Percentiles rank a stretch among this genome's conserved stretches.
These are phyloP conservation scores for Lampropteryx suffumata DNA, from an alignment of 2,888 invertebrate species.

Conservation along the genomic window DNA sequence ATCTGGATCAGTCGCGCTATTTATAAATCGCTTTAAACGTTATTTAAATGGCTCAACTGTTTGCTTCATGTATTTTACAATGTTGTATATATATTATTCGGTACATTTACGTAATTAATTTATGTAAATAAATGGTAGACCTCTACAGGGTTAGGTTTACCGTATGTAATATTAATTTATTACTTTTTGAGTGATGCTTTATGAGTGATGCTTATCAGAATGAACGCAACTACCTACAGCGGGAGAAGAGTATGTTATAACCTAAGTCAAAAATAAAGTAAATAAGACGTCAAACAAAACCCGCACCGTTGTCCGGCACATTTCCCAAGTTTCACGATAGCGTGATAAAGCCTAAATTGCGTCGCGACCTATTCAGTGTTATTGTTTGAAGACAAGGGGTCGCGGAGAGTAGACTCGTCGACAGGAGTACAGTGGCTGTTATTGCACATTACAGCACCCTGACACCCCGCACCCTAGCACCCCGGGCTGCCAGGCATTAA, in stretches of 20 bases:
- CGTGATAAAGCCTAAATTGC: slow-evolving; percentile 17
- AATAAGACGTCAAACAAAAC: slow-evolving; percentile 7
- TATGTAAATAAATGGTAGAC: too few relatives aligned
- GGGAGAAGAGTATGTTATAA: not conserved
- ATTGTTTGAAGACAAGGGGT: slow-evolving; percentile 21
- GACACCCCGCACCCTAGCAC: slow-evolving; percentile 13
- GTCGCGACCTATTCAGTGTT: slow-evolving; percentile 15
- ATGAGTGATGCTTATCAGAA: too few relatives aligned
- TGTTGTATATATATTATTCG: too few relatives aligned
- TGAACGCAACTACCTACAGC: too few relatives aligned
- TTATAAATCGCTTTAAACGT: too few relatives aligned
- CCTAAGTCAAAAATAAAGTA: not conserved
- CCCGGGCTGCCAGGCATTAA: slow-evolving; percentile 47
- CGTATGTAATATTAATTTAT: too few relatives aligned
- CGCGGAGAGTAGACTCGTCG: slow-evolving; percentile 35
- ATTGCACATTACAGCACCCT: slow-evolving; percentile 49
- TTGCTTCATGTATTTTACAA: too few relatives aligned
- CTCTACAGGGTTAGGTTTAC: too few relatives aligned
- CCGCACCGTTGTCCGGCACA: slow-evolving; percentile 5
- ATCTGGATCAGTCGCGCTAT: too few relatives aligned
- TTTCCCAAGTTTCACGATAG: slow-evolving; percentile 14
- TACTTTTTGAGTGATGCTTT: too few relatives aligned
- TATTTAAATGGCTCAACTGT: too few relatives aligned
- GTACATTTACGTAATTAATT: too few relatives aligned
- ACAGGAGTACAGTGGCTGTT: slow-evolving; percentile 51